A percentile compares a stretch with the other conserved stretches of the same genome.
These are phyloP conservation scores for Cheilosia variabilis DNA, from an alignment of 2,888 invertebrate species.

Conservation along the genomic window DNA sequence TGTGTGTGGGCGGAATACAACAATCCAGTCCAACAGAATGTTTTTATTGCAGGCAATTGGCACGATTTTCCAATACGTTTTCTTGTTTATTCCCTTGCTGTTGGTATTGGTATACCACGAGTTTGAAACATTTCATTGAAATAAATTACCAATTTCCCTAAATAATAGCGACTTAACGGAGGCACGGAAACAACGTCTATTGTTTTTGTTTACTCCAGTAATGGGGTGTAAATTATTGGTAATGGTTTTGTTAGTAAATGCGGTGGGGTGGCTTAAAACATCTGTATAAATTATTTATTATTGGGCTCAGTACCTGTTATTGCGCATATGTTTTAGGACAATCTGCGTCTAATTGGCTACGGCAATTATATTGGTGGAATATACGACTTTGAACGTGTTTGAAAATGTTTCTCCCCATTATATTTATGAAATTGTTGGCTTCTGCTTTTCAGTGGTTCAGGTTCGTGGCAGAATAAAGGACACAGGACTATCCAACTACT, in stretches of 20 bases:
- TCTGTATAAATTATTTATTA: too few relatives aligned
- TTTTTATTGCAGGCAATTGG: conserved; percentile 33
- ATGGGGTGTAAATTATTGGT: conserved; percentile 2
- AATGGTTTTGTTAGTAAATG: neutral
- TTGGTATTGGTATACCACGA: neutral
- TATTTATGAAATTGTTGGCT: too few relatives aligned
- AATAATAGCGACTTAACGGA: conserved; percentile 23
- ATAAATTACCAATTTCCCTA: conserved; percentile 35
- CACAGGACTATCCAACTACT: too few relatives aligned
- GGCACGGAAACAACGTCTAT: neutral
- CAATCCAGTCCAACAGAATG: conserved; percentile 45
- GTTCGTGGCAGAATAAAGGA: too few relatives aligned
- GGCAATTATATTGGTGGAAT: too few relatives aligned
- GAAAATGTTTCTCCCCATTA: too few relatives aligned
- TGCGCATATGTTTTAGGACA: too few relatives aligned
- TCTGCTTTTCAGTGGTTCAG: too few relatives aligned
- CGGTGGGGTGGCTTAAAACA: too few relatives aligned
- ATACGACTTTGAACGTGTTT: too few relatives aligned
- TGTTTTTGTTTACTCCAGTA: neutral
- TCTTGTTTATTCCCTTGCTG: conserved; percentile 4
- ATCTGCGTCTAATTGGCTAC: too few relatives aligned
- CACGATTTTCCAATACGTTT: conserved; percentile 40
- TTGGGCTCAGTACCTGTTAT: too few relatives aligned
- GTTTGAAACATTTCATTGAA: conserved; percentile 39
- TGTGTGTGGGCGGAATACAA: conserved; percentile 3